These are phyloP conservation scores for Trachythela sp. DNA, from an alignment of 64 coral and sea anemone species.

Conservation along the genomic window DNA sequence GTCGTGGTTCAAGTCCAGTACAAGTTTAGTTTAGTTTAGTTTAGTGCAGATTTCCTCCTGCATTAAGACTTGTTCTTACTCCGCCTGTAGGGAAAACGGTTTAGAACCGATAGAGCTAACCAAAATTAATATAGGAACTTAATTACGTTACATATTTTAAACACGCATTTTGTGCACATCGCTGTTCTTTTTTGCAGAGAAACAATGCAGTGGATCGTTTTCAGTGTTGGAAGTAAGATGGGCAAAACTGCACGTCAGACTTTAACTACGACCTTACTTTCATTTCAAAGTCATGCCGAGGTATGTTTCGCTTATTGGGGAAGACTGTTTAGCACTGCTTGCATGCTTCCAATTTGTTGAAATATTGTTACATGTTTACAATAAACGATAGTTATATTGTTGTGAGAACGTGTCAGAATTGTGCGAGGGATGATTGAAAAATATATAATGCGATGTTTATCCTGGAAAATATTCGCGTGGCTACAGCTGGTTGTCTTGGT, in stretches of 20 bases:
- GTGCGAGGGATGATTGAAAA: neutral
- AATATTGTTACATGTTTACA: no score
- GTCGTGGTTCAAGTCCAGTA: no score
- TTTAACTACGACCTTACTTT: conserved; percentile 61
- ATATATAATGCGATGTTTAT: neutral
- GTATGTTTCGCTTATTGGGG: conserved; percentile 20
- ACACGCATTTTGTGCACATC: neutral
- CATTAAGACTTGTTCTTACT: no score
- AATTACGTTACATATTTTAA: no score
- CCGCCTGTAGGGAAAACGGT: no score
- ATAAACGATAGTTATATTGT: neutral
- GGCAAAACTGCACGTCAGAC: conserved; percentile 71
- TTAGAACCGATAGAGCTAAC: no score
- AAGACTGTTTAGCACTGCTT: neutral
- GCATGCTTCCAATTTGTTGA: no score
- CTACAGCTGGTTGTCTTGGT: conserved; percentile 73
- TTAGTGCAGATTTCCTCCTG: no score
- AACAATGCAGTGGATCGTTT: conserved; percentile 69
- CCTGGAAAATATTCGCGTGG: conserved; percentile 80
- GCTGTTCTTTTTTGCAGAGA: conserved; percentile 54
- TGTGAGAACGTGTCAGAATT: neutral
- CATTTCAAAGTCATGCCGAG: conserved; percentile 74
- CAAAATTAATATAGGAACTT: no score
- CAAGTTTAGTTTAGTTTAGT: no score
- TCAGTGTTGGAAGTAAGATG: conserved; percentile 84